Conservation (phyloP, 2,113 vertebrate species). For the Microcebus lehilahytsara region DNA sequence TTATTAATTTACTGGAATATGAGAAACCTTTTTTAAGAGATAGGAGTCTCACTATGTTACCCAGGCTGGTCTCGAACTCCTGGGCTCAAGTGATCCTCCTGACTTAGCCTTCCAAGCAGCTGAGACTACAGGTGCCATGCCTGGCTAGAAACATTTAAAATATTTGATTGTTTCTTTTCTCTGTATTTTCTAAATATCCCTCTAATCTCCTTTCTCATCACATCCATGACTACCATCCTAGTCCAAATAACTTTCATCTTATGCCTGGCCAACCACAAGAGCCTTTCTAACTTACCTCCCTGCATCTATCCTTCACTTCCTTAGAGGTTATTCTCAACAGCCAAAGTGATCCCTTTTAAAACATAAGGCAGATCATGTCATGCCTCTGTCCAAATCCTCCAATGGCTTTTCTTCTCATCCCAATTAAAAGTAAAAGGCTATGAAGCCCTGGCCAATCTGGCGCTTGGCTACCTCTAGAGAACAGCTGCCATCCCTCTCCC, state of each 20-base stretch:
- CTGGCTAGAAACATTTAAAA: no score
- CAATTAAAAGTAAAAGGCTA: not conserved
- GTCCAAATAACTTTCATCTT: not conserved
- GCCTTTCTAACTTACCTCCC: not conserved
- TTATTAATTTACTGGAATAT: no score
- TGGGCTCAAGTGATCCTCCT: no score
- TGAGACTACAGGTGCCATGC: not conserved
- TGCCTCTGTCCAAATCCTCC: not conserved
- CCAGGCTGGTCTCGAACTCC: no score
- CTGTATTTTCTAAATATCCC: not conserved
- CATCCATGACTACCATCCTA: not conserved
- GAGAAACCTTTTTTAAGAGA: no score
- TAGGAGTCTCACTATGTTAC: no score
- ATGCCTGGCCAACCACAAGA: not conserved
- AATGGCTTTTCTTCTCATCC: not conserved
- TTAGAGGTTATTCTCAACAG: not conserved
- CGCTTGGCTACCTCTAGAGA: not conserved
- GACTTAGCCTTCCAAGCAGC: no score
- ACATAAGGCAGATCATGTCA: not conserved
- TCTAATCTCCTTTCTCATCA: not conserved
- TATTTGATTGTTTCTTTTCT: not conserved
- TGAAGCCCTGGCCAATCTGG: not conserved
- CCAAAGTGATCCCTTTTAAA: slow-evolving; percentile 2
- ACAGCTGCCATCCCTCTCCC: not conserved
- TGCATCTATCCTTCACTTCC: not conserved